Base-by-base conservation (phyloP, 2,888 invertebrate genomes). In the Pollenia amentaria region DNA sequence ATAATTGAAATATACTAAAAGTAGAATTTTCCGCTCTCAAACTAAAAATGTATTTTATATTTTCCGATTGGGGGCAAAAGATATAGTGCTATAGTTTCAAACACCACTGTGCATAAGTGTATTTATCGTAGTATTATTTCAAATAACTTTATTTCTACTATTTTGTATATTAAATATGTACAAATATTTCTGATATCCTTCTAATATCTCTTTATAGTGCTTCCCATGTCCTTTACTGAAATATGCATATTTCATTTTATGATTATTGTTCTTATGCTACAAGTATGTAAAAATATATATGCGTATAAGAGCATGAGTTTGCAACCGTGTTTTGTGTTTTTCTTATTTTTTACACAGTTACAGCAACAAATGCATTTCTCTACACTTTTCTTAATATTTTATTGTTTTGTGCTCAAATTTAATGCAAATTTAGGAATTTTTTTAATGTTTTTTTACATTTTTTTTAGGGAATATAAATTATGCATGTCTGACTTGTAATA, bases 401-500 rank as follows among this genome's bases (percentile, higher is more conserved):
- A 12, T 14, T 16, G 12, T 53, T 64, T 11, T 40, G 9, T 70
- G 21, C 11, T 51, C 18, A 57, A 73, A 70, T 78, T 60, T 57
- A 75, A 79, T 84, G 84, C 75, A 79, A 75, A 84, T 84, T 69
- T 48, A 40, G 64, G 38, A 51, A 16, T 44, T 65, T 62, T 46
- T 40, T 55, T 62, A 18, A 46, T 38, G 21, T 60, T 40, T 70
- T 46, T 60, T 11, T 67, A 10, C 46, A n/a, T 51, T 6, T 67
- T 44, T n/a, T 65, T 2, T 60, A 48, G 6, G 14, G 46, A 40
- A 80, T 81, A 77, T 81, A 81, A 85, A 85, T 85, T 76, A 85
- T 80, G 18, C 65, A 77, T 72, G 75, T 80, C 85, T 76, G 69
- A 76, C 80, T 72, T 76, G 64, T 80, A 70, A 76, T 80, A 80